Evolutionary conservation across 2,797 vertebrate genomes (phyloP), one percentile per base, ranked within the genome.

Genomic region (Strix occidentalis): DNA sequence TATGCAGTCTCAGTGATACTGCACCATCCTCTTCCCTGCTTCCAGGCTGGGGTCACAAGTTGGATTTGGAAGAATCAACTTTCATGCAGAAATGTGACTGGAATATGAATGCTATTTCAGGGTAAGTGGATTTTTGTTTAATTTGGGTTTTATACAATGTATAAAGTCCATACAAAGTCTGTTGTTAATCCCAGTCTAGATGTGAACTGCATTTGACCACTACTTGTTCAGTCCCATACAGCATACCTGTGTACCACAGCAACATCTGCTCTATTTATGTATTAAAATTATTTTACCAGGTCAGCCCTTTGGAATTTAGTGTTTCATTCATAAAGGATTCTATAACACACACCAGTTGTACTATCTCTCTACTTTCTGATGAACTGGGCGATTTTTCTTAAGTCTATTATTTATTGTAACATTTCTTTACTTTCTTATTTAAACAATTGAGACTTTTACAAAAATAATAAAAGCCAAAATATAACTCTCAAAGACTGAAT

Each of bases 61-160:
- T 53, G 74, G 37, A 39, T 41, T 61, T 89, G 51, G 58, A 84
- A 82, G 69, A 68, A 79, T n/a, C 17, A 81, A 50, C 8, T 48
- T 87, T 16, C 31, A 26, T 31, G 45, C 31, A 79, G 63, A 79
- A 61, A 33, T 19, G 14, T 33, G 63, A 46, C 72, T 48, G 17
- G 60, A 77, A 45, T 35, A 77, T 11, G 10, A 89, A 51, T 16
- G 29, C 13, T 66, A 10, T 66, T 41, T 60, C n/a, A 76, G 6
- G 66, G 92, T 95, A 92, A 95, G 96, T 70, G 18, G 26, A 72
- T 35, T 82, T 85, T 76, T 69, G 14, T 72, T 91, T 37, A 19
- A 10, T 69, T 79, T 3, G 5, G 28, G 13, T 17, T 89, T 92
- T 39, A 35, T 56, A 37, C 15, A 26, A 15, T 5, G 3, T 37